Evolutionary conservation across 2,797 vertebrate species (phyloP), one percentile per base, ranked within the genome.

Genomic region (Muscicapa striata): DNA sequence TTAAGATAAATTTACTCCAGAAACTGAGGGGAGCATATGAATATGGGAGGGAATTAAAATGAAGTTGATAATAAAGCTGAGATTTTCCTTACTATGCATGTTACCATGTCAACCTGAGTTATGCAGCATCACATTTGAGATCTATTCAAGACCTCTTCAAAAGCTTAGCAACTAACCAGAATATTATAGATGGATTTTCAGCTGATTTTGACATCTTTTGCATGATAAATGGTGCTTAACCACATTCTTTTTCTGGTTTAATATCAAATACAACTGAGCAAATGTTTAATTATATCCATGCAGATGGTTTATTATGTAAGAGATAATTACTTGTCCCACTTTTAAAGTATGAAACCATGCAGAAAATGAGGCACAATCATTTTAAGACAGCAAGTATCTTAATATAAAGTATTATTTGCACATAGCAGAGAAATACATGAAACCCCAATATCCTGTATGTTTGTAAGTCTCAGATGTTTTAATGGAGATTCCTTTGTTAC

Each of bases 281-380:
- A 97, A 95, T 82, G 85, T 96, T 95, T 97, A 96, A 97, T 96
- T 96, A 96, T 94, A 95, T 94, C 94, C 90, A 95, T 84, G 87
- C 96, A 97, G 97, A 97, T 97, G 96, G 96, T 89, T 96, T 97
- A 96, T 97, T 97, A 97, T 93, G 89, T 97, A 97, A 96, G 92
- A 94, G 78, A 89, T 91, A 95, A 97, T 97, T 96, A 94, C 86
- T 95, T 91, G 94, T 89, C 94, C 95, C 94, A 91, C 55, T 97
- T 96, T 86, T 64, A 59, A 95, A 90, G 78, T 79, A 95, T 75
- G 87, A 88, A 94, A 95, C 68, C 91, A 89, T 84, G 89, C 91
- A 95, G 93, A 94, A 96, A 95, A 87, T 19, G 63, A 93, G 45
- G 24, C 57, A 82, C 41, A 67, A 79, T 84, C 62, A 82, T 87